These are phyloP conservation scores for Netelia virgata DNA, from an alignment of 2,888 invertebrate genomes.

Conservation along the genomic window DNA sequence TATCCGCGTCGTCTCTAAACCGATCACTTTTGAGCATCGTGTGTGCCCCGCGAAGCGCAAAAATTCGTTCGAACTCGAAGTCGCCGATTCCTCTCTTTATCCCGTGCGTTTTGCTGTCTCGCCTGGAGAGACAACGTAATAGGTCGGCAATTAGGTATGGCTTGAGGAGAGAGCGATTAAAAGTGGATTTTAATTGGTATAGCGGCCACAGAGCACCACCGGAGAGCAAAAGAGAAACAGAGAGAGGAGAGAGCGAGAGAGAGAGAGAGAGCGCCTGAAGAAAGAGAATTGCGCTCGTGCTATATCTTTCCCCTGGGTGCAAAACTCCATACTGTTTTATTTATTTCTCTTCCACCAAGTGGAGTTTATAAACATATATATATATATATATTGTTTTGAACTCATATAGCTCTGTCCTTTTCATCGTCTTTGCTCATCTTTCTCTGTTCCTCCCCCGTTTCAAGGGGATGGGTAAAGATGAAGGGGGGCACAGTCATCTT, in stretches of 20 bases:
- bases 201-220: constrained; percentile 64
- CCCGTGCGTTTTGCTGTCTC: constrained; percentile 35
- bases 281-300: constrained; percentile 65
- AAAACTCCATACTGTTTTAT: constrained; percentile 64
- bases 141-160: constrained; percentile 73
- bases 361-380: background rate
- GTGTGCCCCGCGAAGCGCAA: constrained; percentile 35
- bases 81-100: constrained; percentile 46
- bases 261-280: constrained; percentile 71
- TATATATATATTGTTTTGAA: constrained; percentile 18
- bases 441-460: constrained; percentile 39
- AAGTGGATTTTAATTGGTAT: constrained; percentile 82
- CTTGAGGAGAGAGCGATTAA: constrained; percentile 82
- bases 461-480: background rate
- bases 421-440: constrained; percentile 40
- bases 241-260: constrained; percentile 55
- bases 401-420: constrained; percentile 16
- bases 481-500: background rate
- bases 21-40: constrained; percentile 25
- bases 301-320: constrained; percentile 62
- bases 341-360: constrained; percentile 62
- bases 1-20: background rate
- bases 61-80: constrained; percentile 38
- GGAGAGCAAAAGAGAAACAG: background rate
- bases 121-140: constrained; percentile 70